Evolutionary conservation across 2,888 invertebrate genomes (phyloP), one percentile per base, ranked within the genome.

Genomic region (Micoletzkya japonica): DNA sequence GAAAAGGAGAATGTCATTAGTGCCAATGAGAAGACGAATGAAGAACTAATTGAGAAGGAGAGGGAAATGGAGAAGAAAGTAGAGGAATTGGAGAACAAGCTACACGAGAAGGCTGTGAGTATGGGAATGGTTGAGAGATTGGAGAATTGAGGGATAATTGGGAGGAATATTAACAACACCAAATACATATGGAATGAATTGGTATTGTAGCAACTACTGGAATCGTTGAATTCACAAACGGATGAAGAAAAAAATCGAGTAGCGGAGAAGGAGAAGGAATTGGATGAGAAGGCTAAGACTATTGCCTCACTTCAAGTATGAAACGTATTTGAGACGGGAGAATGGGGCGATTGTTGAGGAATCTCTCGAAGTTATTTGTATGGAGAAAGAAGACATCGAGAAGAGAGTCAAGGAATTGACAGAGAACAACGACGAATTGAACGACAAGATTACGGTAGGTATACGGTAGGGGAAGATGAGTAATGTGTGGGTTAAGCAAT

Each of bases 211-310:
- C 34, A 50, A 34, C 50, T 32, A 24, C 10, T 64, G 17, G 4
- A 17, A 6, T 64, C 64, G n/a, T 30, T 64, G 36, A 64, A 64
- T 28, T 34, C 17, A 20, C 64, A 64, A 64, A 26, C 36, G 10
- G 64, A 50, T 20, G 64, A 64, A 36, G 64, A 64, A 26, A 30
- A 26, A 64, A 57, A 63, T 34, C 76, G 75, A 57, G 70, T 71
- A 24, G 74, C 72, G 30, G 78, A 79, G 37, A 75, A 72, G 39
- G 77, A 77, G 50, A 71, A 73, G 26, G 76, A 78, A 44, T 64
- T 76, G 26, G 70, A 74, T 3, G 66, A 77, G 52, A 80, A 77
- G 61, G 76, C 76, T 69, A 77, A 75, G 58, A 73, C 74, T 24
- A 76, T 77, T 58, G 76, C 77, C 14, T 77, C 74, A 54, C 63